Base-by-base conservation (phyloP, 2,888 invertebrate species). In the Yponomeuta sedellus region DNA sequence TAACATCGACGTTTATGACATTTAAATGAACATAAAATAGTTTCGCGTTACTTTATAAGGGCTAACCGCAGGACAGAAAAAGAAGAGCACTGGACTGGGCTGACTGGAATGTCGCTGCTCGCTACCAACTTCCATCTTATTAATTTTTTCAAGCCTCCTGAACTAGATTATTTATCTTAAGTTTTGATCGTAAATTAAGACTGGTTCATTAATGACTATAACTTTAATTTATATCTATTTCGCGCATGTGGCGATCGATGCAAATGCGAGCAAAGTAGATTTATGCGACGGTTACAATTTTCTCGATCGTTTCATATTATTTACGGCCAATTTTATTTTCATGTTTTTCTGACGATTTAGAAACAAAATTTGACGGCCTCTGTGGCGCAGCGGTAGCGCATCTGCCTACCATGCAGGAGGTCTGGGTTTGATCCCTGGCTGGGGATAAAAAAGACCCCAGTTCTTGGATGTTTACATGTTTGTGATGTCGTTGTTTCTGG, bases 171-270 rank as follows among this genome's bases (percentile, higher is more conserved):
- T 83, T 83, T 81, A 82, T 84, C 81, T 77, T 72, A 74, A 75
- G 73, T 79, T 64, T 77, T 76, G 78, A 81, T 83, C 82, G 79
- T 86, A 87, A 85, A 84, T 85, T 82, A 80, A 82, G 83, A 82
- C 86, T 78, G 78, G 85, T 85, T 83, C 84, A 83, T 85, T 86
- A 86, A 84, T 83, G 84, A 80, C 81, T 83, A 86, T 83, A 85
- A 85, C 81, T 85, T 81, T 78, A 85, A 84, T 84, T 82, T 83
- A 85, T 84, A 73, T 75, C 77, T 76, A 72, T 77, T 80, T 78
- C 71, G 74, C 71, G 74, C 73, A 78, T 76, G 74, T 77, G 78
- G 79, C 20, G 40, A 44, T 58, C 75, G 74, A 79, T 81, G 80
- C 77, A 79, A 79, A 81, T 39, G 64, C 73, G 78, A 76, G 79